Conservation (phyloP, 92 coral and sea anemone species). For the Actinostola sp. region DNA sequence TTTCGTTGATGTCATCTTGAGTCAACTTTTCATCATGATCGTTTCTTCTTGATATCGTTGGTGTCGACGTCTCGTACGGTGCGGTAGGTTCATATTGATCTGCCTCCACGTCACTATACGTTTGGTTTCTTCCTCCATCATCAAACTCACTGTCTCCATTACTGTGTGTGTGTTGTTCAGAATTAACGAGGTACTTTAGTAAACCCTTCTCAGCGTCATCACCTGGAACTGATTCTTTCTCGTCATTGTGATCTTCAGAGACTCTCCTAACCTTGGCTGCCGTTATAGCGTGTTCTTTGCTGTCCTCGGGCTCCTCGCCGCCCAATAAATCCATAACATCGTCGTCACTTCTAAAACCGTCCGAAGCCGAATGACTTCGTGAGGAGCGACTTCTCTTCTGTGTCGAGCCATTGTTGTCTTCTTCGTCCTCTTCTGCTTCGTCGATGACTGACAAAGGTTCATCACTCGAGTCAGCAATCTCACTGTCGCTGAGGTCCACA, state of each 20-base stretch:
- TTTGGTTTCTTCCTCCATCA: constrained; percentile 15
- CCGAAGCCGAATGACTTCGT: constrained; percentile 76
- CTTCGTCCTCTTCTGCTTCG: constrained; percentile 70
- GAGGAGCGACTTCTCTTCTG: constrained; percentile 56
- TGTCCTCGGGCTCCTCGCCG: constrained; percentile 73
- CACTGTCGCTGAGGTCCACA: constrained; percentile 80
- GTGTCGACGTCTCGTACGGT: constrained; percentile 59
- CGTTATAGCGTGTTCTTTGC: constrained; percentile 21
- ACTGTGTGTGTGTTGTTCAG: background rate
- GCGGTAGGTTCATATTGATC: constrained; percentile 50
- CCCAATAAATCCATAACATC: constrained; percentile 95
- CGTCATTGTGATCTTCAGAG: constrained; percentile 21
- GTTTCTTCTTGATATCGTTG: constrained; percentile 6
- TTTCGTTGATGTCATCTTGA: constrained; percentile 22
- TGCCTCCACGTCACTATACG: constrained; percentile 76
- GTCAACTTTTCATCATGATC: constrained; percentile 6
- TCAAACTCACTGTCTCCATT: constrained; percentile 14
- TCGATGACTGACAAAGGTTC: constrained; percentile 83
- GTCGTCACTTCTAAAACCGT: constrained; percentile 92
- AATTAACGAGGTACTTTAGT: constrained; percentile 21
- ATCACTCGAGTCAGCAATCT: constrained; percentile 78
- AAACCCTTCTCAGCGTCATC: background rate
- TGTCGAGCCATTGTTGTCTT: constrained; percentile 49
- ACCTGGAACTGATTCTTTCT: constrained; percentile 9
- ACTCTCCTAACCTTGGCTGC: constrained; percentile 32